Evolutionary conservation across 2,888 invertebrate genomes (phyloP).

Genomic region (Troides aeacus): DNA sequence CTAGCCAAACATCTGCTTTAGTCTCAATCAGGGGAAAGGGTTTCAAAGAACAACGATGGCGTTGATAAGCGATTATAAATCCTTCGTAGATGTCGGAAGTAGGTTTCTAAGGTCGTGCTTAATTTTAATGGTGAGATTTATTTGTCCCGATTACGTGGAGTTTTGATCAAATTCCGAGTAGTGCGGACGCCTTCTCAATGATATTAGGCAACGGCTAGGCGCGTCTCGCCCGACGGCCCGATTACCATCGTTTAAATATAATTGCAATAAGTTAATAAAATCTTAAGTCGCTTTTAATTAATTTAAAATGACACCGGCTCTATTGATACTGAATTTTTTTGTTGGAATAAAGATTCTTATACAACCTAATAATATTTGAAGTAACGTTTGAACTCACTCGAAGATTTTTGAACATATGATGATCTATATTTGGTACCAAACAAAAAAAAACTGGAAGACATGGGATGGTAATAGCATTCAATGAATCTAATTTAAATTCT

Average conservation of each 20-base stretch:
- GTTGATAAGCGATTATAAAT: conserved; percentile 70
- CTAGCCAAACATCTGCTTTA: neutral
- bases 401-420: too few species aligned
- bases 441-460: too few species aligned
- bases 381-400: too few species aligned
- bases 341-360: neutral
- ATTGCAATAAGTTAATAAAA: conserved; percentile 76
- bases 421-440: too few species aligned
- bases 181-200: conserved; percentile 51
- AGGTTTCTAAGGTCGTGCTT: conserved; percentile 57
- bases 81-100: conserved; percentile 64
- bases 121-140: conserved; percentile 73
- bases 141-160: conserved; percentile 67
- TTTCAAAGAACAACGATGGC: neutral
- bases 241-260: conserved; percentile 71
- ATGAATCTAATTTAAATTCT: too few species aligned
- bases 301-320: conserved; percentile 67
- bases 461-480: too few species aligned
- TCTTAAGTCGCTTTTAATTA: conserved; percentile 69
- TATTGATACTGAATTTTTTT: conserved; percentile 57
- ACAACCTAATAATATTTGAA: neutral
- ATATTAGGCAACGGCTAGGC: conserved; percentile 49
- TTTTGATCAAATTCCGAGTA: conserved; percentile 65
- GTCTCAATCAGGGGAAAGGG: neutral
- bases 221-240: conserved; percentile 39